Conservation (phyloP, 1,140 invertebrate genomes). For the Pseudomyrmex dendroicus region DNA sequence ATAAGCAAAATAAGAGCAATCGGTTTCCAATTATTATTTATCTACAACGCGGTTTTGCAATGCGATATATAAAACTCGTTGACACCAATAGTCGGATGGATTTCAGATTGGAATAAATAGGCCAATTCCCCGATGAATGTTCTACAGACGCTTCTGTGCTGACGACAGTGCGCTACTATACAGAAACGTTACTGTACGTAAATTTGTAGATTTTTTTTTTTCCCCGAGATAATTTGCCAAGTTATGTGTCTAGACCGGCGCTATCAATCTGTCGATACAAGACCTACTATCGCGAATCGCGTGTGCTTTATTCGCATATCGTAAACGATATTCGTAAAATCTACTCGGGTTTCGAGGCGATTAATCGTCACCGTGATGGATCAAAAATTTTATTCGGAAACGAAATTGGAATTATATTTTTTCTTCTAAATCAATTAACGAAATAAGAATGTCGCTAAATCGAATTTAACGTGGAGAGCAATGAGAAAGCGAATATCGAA, state of each 20-base stretch:
- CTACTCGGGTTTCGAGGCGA: neutral
- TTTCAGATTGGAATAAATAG: conserved; percentile 26
- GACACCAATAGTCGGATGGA: conserved; percentile 17
- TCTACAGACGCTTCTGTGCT: conserved; percentile 19
- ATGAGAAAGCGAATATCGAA: neutral
- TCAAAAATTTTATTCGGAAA: no score
- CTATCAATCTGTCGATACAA: conserved; percentile 17
- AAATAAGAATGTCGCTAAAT: no score
- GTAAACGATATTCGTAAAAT: conserved; percentile 19
- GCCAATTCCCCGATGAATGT: conserved; percentile 5
- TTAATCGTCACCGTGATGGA: conserved; percentile 10
- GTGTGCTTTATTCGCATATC: conserved; percentile 1
- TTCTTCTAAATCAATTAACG: no score
- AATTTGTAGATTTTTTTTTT: conserved; percentile 10
- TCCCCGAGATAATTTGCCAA: conserved; percentile 1
- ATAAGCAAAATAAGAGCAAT: neutral
- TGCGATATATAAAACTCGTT: neutral
- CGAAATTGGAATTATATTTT: no score
- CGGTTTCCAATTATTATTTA: conserved; percentile 17
- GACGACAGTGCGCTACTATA: conserved; percentile 1
- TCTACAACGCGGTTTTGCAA: conserved; percentile 1
- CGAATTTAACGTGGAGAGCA: no score
- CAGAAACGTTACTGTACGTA: conserved; percentile 13
- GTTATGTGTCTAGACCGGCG: conserved; percentile 26
- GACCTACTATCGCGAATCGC: conserved; percentile 36